Evolutionary conservation across 2,888 invertebrate genomes (phyloP).

Genomic region (Philereme transversata): DNA sequence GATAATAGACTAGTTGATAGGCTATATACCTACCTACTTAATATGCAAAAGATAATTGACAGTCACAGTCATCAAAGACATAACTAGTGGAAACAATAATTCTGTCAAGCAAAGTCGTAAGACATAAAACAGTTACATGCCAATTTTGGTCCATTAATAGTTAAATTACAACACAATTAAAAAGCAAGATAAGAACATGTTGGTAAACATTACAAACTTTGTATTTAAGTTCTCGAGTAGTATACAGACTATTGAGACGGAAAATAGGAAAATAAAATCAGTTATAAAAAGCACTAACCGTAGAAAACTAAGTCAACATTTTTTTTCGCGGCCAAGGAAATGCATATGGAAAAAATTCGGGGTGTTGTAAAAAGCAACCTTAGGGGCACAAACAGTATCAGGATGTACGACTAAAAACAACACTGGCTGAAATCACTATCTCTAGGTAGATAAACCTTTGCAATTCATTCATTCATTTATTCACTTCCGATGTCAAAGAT

Average conservation of each 20-base stretch:
- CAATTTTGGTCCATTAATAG: background rate
- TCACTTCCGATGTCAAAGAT: too few relatives aligned
- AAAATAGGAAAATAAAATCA: constrained; percentile 27
- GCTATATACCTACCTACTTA: background rate
- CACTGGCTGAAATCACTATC: too few relatives aligned
- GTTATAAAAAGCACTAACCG: constrained; percentile 26
- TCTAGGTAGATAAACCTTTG: too few relatives aligned
- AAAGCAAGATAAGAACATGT: background rate
- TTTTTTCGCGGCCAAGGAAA: background rate
- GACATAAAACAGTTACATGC: too few relatives aligned
- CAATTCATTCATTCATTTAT: too few relatives aligned
- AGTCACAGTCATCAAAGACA: background rate
- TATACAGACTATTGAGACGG: constrained; percentile 25
- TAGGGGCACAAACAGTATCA: too few relatives aligned
- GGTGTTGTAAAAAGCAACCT: too few relatives aligned
- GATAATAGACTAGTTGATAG: constrained; percentile 16
- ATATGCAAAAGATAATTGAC: background rate
- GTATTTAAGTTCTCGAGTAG: constrained; percentile 23
- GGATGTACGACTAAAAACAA: too few relatives aligned
- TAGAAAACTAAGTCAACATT: constrained; percentile 26
- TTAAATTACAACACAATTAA: background rate
- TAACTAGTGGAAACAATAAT: background rate
- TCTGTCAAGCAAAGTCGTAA: too few relatives aligned
- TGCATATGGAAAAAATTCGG: too few relatives aligned
- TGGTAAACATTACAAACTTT: constrained; percentile 19